Percentiles rank a stretch among this genome's conserved stretches.
phyloP scores from a whole-genome alignment of 2,888 invertebrate species.

The Torymus texanus region DNA sequence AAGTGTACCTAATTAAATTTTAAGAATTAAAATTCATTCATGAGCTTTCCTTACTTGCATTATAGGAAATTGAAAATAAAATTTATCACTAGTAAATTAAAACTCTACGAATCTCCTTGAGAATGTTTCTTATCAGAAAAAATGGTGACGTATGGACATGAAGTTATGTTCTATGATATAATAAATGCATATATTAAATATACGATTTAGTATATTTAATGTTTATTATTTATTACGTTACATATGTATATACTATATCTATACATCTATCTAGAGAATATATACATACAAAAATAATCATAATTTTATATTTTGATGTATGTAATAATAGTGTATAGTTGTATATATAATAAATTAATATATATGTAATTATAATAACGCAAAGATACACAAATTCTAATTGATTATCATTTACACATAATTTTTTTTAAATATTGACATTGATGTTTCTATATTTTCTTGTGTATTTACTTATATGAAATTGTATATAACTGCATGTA shows the following conservation, averaged over 20 bases:
- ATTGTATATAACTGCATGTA: slow-evolving; percentile 13
- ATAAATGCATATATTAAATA: background rate
- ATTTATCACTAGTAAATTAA: background rate
- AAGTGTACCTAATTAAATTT: slow-evolving; percentile 45
- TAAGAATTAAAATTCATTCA: slow-evolving; percentile 25
- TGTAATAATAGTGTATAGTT: slow-evolving; percentile 1
- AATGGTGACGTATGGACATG: slow-evolving; percentile 13
- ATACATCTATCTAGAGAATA: slow-evolving; percentile 3
- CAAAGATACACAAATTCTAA: no score
- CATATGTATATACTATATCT: slow-evolving; percentile 9
- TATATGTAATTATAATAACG: background rate
- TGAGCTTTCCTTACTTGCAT: background rate
- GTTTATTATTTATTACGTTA: slow-evolving; percentile 18
- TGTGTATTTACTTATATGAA: background rate
- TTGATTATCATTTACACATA: no score
- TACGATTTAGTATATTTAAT: background rate
- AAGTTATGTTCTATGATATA: background rate
- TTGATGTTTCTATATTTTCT: no score
- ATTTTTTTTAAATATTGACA: no score
- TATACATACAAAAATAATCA: slow-evolving; percentile 10
- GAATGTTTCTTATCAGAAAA: slow-evolving; percentile 5
- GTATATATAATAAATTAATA: slow-evolving; percentile 7
- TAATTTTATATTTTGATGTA: slow-evolving; percentile 13
- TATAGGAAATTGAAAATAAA: slow-evolving; percentile 4
- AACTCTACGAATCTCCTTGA: slow-evolving; percentile 20